Percentiles rank a stretch among this genome's conserved stretches.
These are phyloP conservation scores for Corynorhinus townsendii DNA, from an alignment of 2,113 vertebrate species.

Conservation along the genomic window DNA sequence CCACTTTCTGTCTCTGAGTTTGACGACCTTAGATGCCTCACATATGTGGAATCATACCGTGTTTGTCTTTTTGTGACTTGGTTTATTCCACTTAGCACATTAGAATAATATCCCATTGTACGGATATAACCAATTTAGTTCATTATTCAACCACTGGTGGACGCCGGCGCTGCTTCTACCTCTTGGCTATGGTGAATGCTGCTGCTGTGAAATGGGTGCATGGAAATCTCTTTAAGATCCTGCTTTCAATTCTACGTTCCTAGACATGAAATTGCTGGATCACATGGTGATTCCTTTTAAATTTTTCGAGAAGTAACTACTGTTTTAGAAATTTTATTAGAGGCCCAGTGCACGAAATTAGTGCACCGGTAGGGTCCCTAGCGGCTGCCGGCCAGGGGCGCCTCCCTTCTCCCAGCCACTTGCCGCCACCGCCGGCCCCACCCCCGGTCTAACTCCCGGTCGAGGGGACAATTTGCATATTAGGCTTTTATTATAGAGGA, in stretches of 20 bases:
- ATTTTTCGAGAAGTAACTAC: neutral
- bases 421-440: no score
- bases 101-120: neutral
- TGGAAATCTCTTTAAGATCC: neutral
- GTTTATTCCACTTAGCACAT: neutral
- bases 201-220: neutral
- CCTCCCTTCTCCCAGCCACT: no score
- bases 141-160: neutral
- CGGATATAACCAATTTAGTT: neutral
- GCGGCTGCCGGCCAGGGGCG: no score
- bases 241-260: neutral
- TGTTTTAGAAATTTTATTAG: neutral
- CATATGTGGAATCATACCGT: fast-evolving
- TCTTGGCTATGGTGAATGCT: neutral
- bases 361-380: no score
- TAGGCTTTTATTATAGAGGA: no score
- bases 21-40: no score
- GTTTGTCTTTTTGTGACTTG: neutral
- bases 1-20: neutral
- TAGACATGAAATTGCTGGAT: neutral
- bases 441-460: no score
- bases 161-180: no score
- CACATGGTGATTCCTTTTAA: neutral
- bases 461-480: no score
- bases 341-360: no score